Evolutionary conservation across 2,113 vertebrate species (phyloP), one percentile per base, ranked within the genome.

Genomic region (Gracilinanus agilis): DNA sequence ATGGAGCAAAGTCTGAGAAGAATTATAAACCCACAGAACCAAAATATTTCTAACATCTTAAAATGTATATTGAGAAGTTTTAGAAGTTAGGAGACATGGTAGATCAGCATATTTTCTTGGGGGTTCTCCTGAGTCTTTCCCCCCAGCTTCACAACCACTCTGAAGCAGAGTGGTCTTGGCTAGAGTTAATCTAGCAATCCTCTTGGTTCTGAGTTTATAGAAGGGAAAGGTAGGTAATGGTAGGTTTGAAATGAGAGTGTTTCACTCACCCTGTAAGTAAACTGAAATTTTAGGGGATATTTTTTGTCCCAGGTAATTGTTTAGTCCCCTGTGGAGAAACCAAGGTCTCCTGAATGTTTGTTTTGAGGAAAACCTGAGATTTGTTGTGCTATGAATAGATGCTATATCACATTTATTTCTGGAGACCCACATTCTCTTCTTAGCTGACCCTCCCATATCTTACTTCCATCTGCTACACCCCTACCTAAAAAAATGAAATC

Each of bases 241-340:
- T 83, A 19, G 67, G n/a, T 83, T 83, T 83, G 34, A 40, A 6
- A 21, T 83, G 34, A 56, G 55, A 75, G 34, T 89, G 75, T 90
- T 75, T 93, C 40, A n/a, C 23, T 58, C 49, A 95, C 90, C 27
- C 95, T 6, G 54, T 21, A 16, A 6, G 7, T 83, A 83, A 7
- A 40, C 19, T 93, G 55, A 54, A 40, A n/a, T 1, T 90, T 89
- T 67, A 58, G 94, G 67, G 67, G 19, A 54, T 90, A 55, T 34
- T 29, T 94, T 83, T 92, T 92, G 44, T 16, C 75, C 90, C 93
- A 49, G 75, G 25, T 40, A 49, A 94, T 93, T 56, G 25, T 91
- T 94, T 90, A 88, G 58, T 93, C 97, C 29, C 95, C n/a, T 96
- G 54, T 23, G 95, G 54, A 90, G 93, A 89, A 92, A 88, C 29